These are phyloP conservation scores for Nesoenas mayeri DNA, from an alignment of 2,113 vertebrate genomes.

Conservation along the genomic window DNA sequence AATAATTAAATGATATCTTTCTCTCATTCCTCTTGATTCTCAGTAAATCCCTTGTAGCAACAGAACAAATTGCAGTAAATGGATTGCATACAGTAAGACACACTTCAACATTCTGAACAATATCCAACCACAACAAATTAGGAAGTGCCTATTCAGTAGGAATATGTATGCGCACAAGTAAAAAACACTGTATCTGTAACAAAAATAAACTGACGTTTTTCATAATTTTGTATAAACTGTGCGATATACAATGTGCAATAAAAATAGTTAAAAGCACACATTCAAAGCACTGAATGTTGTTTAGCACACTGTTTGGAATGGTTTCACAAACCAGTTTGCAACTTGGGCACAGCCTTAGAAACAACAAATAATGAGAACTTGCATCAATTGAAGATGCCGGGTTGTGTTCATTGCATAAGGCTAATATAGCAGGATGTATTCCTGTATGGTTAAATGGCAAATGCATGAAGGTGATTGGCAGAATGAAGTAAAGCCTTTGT, in stretches of 20 bases:
- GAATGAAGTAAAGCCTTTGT: background rate
- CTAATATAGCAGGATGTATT: background rate
- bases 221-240: background rate
- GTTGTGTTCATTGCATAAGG: background rate
- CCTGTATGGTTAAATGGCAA: background rate
- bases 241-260: background rate
- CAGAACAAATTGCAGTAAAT: background rate
- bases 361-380: background rate
- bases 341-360: background rate
- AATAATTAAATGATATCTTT: conserved; percentile 52
- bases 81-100: background rate
- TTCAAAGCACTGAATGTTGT: background rate
- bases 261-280: background rate
- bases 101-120: background rate
- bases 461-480: background rate
- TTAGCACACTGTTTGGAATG: background rate
- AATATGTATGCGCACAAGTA: background rate
- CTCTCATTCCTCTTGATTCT: conserved; percentile 19
- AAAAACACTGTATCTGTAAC: background rate
- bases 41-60: conserved; percentile 34
- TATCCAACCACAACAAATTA: background rate
- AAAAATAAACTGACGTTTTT: background rate
- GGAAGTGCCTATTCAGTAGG: background rate
- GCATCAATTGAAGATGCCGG: background rate
- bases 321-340: background rate